Evolutionary conservation across 2,797 vertebrate genomes (phyloP), one percentile per base, ranked within the genome.

Genomic region (Mormyrops attenuatus): DNA sequence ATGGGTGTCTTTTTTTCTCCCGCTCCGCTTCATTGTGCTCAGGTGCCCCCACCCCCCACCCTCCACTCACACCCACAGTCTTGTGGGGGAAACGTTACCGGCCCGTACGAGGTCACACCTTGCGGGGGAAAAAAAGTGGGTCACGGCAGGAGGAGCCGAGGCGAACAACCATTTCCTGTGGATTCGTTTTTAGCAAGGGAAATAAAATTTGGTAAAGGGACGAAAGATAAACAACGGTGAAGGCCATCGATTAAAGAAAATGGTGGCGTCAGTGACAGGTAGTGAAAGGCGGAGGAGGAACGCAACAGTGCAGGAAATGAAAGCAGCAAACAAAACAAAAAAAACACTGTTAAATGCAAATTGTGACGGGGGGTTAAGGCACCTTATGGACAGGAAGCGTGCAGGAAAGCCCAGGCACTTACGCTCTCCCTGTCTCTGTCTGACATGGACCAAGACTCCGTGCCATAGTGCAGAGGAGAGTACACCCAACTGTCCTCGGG

Each of bases 401-500:
- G 85, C 50, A 26, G 50, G 53, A 34, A 52, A 7, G 85, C 30
- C 52, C 94, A 94, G 92, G 94, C 95, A 99, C 98, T 99, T 99
- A 99, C 98, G 96, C 98, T 99, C 96, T 99, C 97, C 93, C 96
- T 97, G 96, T 99, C 97, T 95, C 97, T 97, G 95, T 98, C 97
- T 93, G 98, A 97, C 96, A 97, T 96, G 93, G 96, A 96, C 94
- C 96, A 97, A 94, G 97, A 96, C 93, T 97, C 98, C 94, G 97
- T 93, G 94, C 97, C 97, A 97, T 97, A 99, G 97, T 99, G 98
- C 94, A 99, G 97, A 90, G 98, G 98, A 96, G 98, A 99, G 96
- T 99, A 99, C 94, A 99, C 98, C 98, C 98, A 99, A 96, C 97
- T 97, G 95, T 99, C 98, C 92, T 99, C 98, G 94, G 97, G 97